Evolutionary conservation across 2,113 vertebrate genomes (phyloP).

Genomic region (Canis aureus): DNA sequence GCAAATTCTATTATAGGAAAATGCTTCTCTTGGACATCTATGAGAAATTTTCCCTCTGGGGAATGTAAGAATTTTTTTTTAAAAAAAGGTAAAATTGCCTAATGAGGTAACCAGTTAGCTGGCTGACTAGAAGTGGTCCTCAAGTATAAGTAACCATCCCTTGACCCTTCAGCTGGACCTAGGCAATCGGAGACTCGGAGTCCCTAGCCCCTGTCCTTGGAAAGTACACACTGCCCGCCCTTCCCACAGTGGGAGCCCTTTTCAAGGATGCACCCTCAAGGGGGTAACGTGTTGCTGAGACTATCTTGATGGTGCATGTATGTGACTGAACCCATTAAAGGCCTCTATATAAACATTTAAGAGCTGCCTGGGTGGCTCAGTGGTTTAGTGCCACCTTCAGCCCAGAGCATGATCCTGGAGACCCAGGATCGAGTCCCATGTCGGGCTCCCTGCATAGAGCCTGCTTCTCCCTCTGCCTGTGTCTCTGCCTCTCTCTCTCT

Average conservation of each 20-base stretch:
- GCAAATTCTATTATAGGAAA: background rate
- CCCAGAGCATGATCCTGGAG: no score
- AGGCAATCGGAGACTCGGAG: background rate
- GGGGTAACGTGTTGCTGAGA: background rate
- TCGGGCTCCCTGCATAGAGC: no score
- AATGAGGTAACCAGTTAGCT: background rate
- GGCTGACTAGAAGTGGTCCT: background rate
- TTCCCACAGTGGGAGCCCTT: background rate
- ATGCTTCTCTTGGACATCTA: background rate
- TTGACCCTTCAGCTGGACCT: background rate
- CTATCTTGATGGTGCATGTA: background rate
- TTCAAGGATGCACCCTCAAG: background rate
- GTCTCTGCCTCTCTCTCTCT: no score
- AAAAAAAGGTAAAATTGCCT: background rate
- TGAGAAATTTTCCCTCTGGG: background rate
- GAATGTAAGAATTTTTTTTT: background rate
- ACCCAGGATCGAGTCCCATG: no score
- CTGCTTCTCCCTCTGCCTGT: no score
- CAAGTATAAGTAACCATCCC: background rate
- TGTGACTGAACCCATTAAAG: background rate
- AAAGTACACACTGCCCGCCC: background rate
- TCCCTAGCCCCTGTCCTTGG: background rate
- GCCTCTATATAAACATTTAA: background rate
- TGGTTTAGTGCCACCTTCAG: no score
- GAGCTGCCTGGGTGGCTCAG: no score